phyloP scores from a whole-genome alignment of 2,797 vertebrate species.

The Iguana delicatissima region DNA sequence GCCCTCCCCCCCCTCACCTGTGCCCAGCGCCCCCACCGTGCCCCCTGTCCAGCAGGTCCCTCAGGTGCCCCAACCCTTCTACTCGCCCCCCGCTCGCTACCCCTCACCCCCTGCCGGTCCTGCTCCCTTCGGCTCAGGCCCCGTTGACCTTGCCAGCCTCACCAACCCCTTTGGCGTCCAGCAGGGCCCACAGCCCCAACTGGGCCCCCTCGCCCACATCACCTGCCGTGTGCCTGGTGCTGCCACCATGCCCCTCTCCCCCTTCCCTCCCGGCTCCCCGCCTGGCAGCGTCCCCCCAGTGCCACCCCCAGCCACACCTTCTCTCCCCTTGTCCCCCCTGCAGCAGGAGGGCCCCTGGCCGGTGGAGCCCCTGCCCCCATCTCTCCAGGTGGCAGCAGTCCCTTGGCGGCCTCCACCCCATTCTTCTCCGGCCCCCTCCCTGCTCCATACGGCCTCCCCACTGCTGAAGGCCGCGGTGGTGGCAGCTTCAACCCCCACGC shows the following conservation, averaged over 20 bases:
- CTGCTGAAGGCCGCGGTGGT: too few species aligned
- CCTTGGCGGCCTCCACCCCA: too few species aligned
- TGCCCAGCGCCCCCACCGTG: background rate
- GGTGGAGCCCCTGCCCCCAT: background rate
- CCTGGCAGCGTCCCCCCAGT: background rate
- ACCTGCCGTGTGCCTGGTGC: background rate
- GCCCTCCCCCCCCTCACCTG: too few species aligned
- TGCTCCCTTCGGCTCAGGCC: background rate
- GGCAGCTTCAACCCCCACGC: too few species aligned
- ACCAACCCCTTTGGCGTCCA: background rate
- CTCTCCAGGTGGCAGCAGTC: background rate
- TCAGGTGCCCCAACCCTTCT: background rate
- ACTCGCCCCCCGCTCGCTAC: background rate
- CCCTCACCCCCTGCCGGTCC: too few species aligned
- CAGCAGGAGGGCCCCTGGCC: accelerated
- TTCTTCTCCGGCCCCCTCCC: too few species aligned
- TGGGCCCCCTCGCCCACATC: background rate
- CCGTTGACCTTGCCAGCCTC: background rate
- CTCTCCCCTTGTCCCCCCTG: background rate
- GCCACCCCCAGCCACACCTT: background rate
- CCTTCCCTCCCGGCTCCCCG: background rate
- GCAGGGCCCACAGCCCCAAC: background rate
- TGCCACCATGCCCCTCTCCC: accelerated
- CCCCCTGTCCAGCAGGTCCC: background rate
- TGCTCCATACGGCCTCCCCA: too few species aligned